Evolutionary conservation across 2,797 vertebrate species (phyloP), one percentile per base, ranked within the genome.

Genomic region (Australoheros facetus): DNA sequence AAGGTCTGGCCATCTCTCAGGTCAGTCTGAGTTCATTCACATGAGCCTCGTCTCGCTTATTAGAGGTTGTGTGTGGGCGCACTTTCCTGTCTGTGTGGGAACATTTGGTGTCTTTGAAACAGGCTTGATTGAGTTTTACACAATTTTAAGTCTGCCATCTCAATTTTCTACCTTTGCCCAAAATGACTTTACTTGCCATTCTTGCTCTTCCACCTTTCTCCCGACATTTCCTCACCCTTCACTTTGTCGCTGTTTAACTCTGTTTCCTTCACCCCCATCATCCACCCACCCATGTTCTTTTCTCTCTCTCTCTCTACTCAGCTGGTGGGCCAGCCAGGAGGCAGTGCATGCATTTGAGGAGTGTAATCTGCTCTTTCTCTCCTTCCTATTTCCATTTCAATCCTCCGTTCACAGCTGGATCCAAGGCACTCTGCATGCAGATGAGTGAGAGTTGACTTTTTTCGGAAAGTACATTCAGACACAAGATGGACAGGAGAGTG

Each of bases 301-400:
- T 53, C 48, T 72, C 23, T 54, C 28, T 83, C 55, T 73, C 76
- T 77, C 75, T 84, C 73, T 56, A 34, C 87, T 88, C 82, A 75
- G 91, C 88, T 86, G 87, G 91, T 88, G 88, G 83, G 83, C 84
- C 81, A 71, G 84, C 79, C 87, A 91, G 90, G 82, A 91, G 91
- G 84, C 90, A 83, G 79, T 42, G 78, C 26, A 56, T 57, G 77
- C 59, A 56, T 90, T 87, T 82, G 71, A 82, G 86, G 71, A 90
- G 86, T 17, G 51, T 94, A 91, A 95, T 94, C 89, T 92, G 81
- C 80, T 89, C 81, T 87, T 89, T 91, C 77, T 80, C 64, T 85
- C 73, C 75, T 84, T 90, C 77, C 90, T 75, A 95, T 95, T 95
- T 95, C 93, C 95, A 95, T 95, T 95, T 95, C 89, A 95, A 95